Evolutionary conservation across 2,888 invertebrate genomes (phyloP).

Genomic region (Torymus tubicola): DNA sequence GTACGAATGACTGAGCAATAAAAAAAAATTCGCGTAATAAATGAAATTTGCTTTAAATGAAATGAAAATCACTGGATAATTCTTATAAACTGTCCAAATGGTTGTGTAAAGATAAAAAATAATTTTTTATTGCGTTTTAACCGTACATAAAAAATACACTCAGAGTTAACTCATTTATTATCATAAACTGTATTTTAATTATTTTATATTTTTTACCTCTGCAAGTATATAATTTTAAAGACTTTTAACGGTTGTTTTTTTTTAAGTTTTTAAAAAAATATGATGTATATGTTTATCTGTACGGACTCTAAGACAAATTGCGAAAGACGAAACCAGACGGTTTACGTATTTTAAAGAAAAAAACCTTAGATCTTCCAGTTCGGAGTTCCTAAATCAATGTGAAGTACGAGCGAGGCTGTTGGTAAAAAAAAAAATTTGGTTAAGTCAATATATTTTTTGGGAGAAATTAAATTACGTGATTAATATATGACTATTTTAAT

Average conservation of each 20-base stretch:
- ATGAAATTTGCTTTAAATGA: slow-evolving; percentile 20
- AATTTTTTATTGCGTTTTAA: slow-evolving; percentile 26
- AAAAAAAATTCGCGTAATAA: slow-evolving; percentile 25
- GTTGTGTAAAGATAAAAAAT: slow-evolving; percentile 34
- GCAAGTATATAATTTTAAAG: slow-evolving; percentile 31
- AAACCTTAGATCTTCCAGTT: slow-evolving; percentile 53
- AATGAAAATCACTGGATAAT: neutral
- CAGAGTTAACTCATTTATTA: slow-evolving; percentile 30
- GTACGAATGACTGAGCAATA: slow-evolving; percentile 39
- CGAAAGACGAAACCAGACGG: slow-evolving; percentile 3
- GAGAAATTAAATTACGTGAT: neutral
- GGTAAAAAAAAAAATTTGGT: slow-evolving; percentile 8
- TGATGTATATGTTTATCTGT: slow-evolving; percentile 24
- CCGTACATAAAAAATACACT: slow-evolving; percentile 20
- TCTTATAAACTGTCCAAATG: slow-evolving; percentile 18
- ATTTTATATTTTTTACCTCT: slow-evolving; percentile 41
- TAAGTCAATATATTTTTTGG: slow-evolving; percentile 14
- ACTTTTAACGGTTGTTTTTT: slow-evolving; percentile 42
- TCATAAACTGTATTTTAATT: slow-evolving; percentile 22
- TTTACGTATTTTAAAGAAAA: slow-evolving; percentile 29
- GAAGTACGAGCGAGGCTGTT: slow-evolving; percentile 25
- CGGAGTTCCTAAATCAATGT: slow-evolving; percentile 51
- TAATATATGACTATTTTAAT: slow-evolving; percentile 2
- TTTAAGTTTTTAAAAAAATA: slow-evolving; percentile 1
- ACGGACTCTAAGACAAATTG: slow-evolving; percentile 18